phyloP scores from a whole-genome alignment of 92 coral and sea anemone species.

The Hydrozoanthus gracilis region DNA sequence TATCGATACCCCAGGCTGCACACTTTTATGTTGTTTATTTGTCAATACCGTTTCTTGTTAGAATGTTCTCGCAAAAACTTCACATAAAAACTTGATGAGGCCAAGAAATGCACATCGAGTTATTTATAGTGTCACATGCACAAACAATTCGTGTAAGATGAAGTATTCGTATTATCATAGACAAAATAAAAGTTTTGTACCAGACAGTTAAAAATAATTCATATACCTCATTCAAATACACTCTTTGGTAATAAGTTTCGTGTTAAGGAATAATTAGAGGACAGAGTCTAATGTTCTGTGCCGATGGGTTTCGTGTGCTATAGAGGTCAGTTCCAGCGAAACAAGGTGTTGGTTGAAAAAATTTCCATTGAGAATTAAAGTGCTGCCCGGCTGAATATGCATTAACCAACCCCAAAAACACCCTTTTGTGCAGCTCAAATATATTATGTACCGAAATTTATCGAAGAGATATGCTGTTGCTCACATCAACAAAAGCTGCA shows the following conservation, averaged over 20 bases:
- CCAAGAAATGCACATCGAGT: background rate
- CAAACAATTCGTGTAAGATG: background rate
- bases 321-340: background rate
- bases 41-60: conserved; percentile 2
- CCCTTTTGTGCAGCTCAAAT: no score
- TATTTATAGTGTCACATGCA: background rate
- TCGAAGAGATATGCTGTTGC: no score
- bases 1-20: background rate
- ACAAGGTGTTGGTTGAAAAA: conserved; percentile 6
- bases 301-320: background rate
- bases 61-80: background rate
- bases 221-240: background rate
- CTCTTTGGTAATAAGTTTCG: background rate
- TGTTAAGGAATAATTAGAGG: background rate
- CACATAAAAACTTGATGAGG: background rate
- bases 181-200: conserved; percentile 20
- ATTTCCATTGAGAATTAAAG: background rate
- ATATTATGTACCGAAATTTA: no score
- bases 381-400: no score
- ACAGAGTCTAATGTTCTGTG: conserved; percentile 2
- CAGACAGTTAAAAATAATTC: background rate
- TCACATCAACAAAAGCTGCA: background rate
- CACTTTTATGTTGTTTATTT: background rate
- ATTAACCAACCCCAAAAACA: no score
- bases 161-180: background rate